Evolutionary conservation across 2,888 invertebrate genomes (phyloP).

Genomic region (Blastobasis adustella): DNA sequence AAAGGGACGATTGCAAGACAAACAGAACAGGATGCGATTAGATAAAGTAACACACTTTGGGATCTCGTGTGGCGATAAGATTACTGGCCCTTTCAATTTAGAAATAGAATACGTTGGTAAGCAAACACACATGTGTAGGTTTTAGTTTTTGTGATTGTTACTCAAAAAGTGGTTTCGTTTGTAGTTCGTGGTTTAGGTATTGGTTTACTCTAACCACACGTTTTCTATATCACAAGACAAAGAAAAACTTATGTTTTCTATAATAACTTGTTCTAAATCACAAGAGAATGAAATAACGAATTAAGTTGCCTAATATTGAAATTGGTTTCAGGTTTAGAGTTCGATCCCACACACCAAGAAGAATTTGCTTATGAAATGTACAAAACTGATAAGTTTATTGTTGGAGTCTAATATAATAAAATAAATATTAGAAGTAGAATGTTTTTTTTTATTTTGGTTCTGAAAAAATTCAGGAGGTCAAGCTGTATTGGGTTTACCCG

Average conservation of each 20-base stretch:
- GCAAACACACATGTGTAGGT: constrained; percentile 7
- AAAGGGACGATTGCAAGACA: constrained; percentile 91
- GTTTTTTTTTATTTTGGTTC: too few species aligned
- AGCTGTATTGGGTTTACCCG: too few species aligned
- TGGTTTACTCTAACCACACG: too few species aligned
- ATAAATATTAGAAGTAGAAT: not conserved
- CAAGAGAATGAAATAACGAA: too few species aligned
- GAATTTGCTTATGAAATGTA: constrained; percentile 97
- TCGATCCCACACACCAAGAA: constrained; percentile 86
- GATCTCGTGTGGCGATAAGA: constrained; percentile 86
- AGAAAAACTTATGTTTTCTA: too few species aligned
- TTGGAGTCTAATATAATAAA: constrained; percentile 62
- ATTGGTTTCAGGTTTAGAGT: constrained; percentile 77
- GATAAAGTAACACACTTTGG: constrained; percentile 83
- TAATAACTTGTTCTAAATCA: too few species aligned
- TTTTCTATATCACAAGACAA: too few species aligned
- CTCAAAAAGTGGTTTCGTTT: too few species aligned
- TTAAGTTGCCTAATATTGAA: too few species aligned
- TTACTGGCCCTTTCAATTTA: constrained; percentile 88
- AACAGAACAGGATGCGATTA: constrained; percentile 78
- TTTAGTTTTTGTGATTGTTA: too few species aligned
- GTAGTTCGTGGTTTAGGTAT: too few species aligned
- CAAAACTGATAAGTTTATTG: constrained; percentile 79
- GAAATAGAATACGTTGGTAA: constrained; percentile 89
- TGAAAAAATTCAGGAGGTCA: too few species aligned